Base-by-base conservation (phyloP, 2,888 invertebrate species). In the Nomada ruficornis region DNA sequence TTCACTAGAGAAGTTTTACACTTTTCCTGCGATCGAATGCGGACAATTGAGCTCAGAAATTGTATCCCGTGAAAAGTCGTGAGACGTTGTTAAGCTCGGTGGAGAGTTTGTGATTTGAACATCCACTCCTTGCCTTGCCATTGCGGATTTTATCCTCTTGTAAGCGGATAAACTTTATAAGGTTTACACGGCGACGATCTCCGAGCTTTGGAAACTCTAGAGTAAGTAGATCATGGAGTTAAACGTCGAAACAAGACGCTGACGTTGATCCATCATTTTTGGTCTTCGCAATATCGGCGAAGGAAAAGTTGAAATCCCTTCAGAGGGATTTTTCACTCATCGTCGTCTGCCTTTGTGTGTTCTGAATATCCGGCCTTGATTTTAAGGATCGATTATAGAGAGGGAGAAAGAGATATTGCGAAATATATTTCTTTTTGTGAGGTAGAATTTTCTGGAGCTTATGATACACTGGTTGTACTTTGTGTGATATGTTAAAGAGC, bases 131-230 rank as follows among this genome's bases (percentile, higher is more conserved):
- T 20, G 20, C 9, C 29, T 11, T 18, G 29, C 9, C n/a, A 52
- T 23, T 2, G 23, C 11, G 55, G 57, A 47, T 54, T 64, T 50
- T 52, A 81, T 81, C 69, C 74, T 79, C 78, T 74, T 73, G 47
- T 47, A 47, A 47, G 47, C 11, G 47, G 47, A 47, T 47, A 47
- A 47, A 47, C 47, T 15, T 47, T 47, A 15, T 47, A 47, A 47
- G 47, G 47, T 47, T 47, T 47, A 47, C 47, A 15, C 47, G 47
- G 2, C 15, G 47, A 47, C 47, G 15, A 36, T 47, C 11, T 4
- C 47, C 47, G 13, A 29, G 52, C 50, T 52, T 62, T 63, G 42
- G 44, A 60, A 29, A 54, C 63, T 9, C 20, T 54, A 44, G 59
- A 57, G 50, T 54, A n/a, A 71, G 36, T 47, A 52, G 75, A 79